phyloP scores from a whole-genome alignment of 2,888 invertebrate genomes.

The Tenthredo livida region DNA sequence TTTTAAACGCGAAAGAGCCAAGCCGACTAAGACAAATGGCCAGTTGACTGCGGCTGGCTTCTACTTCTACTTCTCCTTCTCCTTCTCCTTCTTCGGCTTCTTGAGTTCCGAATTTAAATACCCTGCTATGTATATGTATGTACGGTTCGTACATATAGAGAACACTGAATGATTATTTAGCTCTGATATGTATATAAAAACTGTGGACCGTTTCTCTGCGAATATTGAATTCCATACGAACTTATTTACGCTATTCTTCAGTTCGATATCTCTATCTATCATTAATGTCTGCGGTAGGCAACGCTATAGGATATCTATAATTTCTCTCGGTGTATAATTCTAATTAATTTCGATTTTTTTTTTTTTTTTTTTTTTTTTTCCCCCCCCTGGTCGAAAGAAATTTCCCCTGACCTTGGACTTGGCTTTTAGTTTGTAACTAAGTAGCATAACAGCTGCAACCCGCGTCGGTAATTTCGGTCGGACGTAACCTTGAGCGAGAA shows the following conservation, averaged over 20 bases:
- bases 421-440: conserved; percentile 35
- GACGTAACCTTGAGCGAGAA: not conserved
- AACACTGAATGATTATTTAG: not conserved
- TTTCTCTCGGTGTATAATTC: not conserved
- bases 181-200: not conserved
- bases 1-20: not conserved
- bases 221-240: not conserved
- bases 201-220: not conserved
- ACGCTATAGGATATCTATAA: not conserved
- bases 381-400: not conserved
- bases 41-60: not conserved
- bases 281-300: not conserved
- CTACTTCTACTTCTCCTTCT: not conserved
- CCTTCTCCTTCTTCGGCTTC: not conserved
- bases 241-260: not conserved
- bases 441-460: not conserved
- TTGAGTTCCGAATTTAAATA: conserved; percentile 28
- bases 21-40: conserved; percentile 15
- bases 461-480: not conserved
- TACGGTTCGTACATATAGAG: no score
- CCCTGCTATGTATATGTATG: not conserved
- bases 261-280: not conserved
- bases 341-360: not conserved
- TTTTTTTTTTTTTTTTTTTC: not conserved
- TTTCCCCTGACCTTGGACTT: not conserved